Base-by-base conservation (phyloP, 1,140 invertebrate genomes). In the Oncopeltus fasciatus region DNA sequence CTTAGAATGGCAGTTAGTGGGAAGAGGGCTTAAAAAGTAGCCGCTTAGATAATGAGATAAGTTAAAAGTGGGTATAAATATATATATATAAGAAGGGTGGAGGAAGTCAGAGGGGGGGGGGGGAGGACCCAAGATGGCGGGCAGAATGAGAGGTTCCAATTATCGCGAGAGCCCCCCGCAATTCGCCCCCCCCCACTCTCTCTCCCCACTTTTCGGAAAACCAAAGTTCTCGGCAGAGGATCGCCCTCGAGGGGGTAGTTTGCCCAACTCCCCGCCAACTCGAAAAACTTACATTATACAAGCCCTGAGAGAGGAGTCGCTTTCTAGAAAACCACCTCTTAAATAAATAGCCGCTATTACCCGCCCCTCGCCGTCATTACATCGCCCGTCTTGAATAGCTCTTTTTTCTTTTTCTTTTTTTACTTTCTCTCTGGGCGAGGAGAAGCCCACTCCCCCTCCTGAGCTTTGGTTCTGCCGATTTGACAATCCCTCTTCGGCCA, bases 311-410 rank as follows among this genome's bases (percentile, higher is more conserved):
- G 63, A 26, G 49, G 61, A 21, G 16, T 59, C 65, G 31, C 65
- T 65, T 65, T 65, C 60, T 61, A 65, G 64, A 65, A 65, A 65
- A 65, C 64, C 64, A 59, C 64, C 64, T 65, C 64, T 65, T 65
- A 65, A 65, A 65, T 65, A 65, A 65, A 65, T 65, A 65, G 64
- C 59, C 28, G 24, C 64, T 65, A 65, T 65, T 65, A 18, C 59
- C 63, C 47, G n/a, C n/a, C n/a, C n/a, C n/a, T n/a, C n/a, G n/a
- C n/a, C n/a, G n/a, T n/a, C n/a, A n/a, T n/a, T n/a, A n/a, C n/a
- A n/a, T n/a, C n/a, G n/a, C n/a, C n/a, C n/a, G n/a, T n/a, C n/a
- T n/a, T n/a, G n/a, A n/a, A n/a, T n/a, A n/a, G n/a, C n/a, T n/a
- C n/a, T n/a, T n/a, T n/a, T n/a, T n/a, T n/a, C n/a, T n/a, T n/a